A percentile compares a stretch with the other conserved stretches of the same genome.
Conservation (phyloP, 2,113 vertebrate species). For the Syngnathus typhle region DNA sequence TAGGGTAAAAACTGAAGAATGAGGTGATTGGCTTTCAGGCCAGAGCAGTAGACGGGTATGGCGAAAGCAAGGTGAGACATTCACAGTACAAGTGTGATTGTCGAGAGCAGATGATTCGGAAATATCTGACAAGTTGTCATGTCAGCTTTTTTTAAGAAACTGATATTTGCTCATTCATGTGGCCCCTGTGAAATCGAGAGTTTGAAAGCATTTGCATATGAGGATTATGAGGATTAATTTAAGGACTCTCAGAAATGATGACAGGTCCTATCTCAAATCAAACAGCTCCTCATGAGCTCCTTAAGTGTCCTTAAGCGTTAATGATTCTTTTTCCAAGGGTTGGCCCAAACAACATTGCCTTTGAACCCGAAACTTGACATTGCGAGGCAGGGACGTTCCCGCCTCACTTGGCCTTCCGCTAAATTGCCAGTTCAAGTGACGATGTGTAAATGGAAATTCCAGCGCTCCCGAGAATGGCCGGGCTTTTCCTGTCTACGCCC, state of each 20-base stretch:
- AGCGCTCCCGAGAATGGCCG: slow-evolving; percentile 51
- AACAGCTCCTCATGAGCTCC: neutral
- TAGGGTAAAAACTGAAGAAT: neutral
- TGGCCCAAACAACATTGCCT: slow-evolving; percentile 21
- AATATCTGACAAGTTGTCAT: neutral
- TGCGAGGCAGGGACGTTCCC: slow-evolving; percentile 22
- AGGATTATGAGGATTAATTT: neutral
- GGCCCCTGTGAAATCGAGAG: neutral
- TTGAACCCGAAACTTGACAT: slow-evolving; percentile 27
- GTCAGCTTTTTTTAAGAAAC: neutral
- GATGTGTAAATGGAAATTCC: slow-evolving; percentile 68
- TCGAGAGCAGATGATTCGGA: neutral
- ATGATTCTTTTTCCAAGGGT: slow-evolving; percentile 17
- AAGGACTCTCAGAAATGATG: neutral
- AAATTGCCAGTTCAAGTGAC: slow-evolving; percentile 41
- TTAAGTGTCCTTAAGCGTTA: neutral
- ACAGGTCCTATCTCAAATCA: neutral
- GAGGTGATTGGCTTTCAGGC: slow-evolving; percentile 19
- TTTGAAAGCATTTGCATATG: neutral
- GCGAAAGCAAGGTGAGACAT: slow-evolving; percentile 49
- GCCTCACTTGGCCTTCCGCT: slow-evolving; percentile 29
- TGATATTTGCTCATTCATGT: neutral
- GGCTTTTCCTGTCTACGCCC: slow-evolving; percentile 71
- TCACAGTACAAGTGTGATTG: slow-evolving; percentile 49
- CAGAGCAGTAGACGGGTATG: slow-evolving; percentile 12